phyloP scores from a whole-genome alignment of 2,797 vertebrate species.

The Halcyon smyrnensis region DNA sequence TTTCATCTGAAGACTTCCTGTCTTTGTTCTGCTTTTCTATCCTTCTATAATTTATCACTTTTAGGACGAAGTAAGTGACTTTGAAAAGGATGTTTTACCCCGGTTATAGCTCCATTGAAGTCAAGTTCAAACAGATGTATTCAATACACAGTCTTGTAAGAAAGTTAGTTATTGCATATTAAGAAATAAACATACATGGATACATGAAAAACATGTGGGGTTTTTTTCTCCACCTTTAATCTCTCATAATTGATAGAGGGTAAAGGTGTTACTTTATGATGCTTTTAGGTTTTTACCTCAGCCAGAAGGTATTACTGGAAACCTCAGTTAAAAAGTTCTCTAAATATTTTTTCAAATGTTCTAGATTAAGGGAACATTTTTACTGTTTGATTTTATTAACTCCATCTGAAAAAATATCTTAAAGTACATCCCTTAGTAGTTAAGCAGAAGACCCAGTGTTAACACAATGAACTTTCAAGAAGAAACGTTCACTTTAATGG shows the following conservation, averaged over 20 bases:
- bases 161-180: not conserved
- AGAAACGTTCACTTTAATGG: not conserved
- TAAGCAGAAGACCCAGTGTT: not conserved
- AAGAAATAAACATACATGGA: not conserved
- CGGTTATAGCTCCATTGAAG: conserved; percentile 9
- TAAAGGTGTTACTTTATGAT: not conserved
- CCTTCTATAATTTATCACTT: conserved; percentile 33
- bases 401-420: not conserved
- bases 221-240: not conserved
- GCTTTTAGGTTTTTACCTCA: not conserved
- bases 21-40: conserved; percentile 16
- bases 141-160: not conserved
- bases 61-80: not conserved
- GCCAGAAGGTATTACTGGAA: not conserved
- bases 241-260: not conserved
- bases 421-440: not conserved
- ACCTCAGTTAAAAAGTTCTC: not conserved
- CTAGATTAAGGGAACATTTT: not conserved
- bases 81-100: not conserved
- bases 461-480: not conserved
- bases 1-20: conserved; percentile 10
- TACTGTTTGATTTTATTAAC: not conserved
- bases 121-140: not conserved
- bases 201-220: not conserved
- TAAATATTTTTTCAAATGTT: not conserved